Conservation (phyloP, 2,113 vertebrate genomes). For the Ammodytes marinus region DNA sequence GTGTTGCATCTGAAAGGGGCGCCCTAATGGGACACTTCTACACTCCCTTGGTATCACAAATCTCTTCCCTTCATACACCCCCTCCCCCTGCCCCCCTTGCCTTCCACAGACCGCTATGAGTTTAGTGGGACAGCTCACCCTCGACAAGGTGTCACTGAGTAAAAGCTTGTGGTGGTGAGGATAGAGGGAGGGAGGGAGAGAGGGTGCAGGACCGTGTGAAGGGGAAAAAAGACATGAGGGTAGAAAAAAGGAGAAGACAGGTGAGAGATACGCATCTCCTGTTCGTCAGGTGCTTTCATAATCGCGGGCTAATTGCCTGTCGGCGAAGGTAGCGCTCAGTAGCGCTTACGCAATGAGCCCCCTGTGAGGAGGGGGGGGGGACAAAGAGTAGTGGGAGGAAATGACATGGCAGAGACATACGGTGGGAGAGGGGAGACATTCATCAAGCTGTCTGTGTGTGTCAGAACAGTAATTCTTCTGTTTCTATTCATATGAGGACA, state of each 20-base stretch:
- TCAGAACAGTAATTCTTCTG: constrained; percentile 24
- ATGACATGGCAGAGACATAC: constrained; percentile 39
- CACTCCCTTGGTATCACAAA: too few relatives aligned
- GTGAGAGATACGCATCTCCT: constrained; percentile 59
- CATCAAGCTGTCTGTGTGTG: constrained; percentile 61
- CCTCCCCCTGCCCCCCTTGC: background rate
- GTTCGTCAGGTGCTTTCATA: constrained; percentile 67
- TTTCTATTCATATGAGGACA: constrained; percentile 29
- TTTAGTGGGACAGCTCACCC: constrained; percentile 58
- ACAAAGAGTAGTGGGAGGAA: background rate
- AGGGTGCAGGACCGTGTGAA: constrained; percentile 4
- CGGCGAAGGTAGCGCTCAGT: constrained; percentile 75
- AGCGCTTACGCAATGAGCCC: constrained; percentile 68
- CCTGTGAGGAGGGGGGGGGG: constrained; percentile 29
- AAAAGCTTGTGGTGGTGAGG: constrained; percentile 18
- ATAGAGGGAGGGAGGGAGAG: background rate
- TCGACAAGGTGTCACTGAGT: constrained; percentile 36
- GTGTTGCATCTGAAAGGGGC: too few relatives aligned
- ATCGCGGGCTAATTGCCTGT: constrained; percentile 77
- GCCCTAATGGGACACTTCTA: too few relatives aligned
- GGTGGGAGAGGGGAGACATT: constrained; percentile 58
- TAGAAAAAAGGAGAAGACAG: constrained; percentile 37
- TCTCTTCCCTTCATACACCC: constrained; percentile 13
- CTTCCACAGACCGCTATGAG: constrained; percentile 10
- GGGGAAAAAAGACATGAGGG: constrained; percentile 7